Evolutionary conservation across 2,797 vertebrate genomes (phyloP).

Genomic region (Labroides dimidiatus): DNA sequence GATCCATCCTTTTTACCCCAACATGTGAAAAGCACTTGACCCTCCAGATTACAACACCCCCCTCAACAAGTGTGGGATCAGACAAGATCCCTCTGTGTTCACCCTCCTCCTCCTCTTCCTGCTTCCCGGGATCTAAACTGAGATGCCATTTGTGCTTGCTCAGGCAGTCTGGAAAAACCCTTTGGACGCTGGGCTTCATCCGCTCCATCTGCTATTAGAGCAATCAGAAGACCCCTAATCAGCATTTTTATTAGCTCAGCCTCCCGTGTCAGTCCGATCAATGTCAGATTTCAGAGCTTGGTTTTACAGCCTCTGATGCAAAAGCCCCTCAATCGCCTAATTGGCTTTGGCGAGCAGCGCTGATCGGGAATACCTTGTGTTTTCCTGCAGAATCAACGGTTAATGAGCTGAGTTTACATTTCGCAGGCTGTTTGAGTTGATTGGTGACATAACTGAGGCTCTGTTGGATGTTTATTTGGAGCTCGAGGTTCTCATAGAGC

Average conservation of each 20-base stretch:
- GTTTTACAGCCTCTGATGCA: conserved; percentile 22
- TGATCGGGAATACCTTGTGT: neutral
- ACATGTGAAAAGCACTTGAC: too few species aligned
- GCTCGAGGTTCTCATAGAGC: neutral
- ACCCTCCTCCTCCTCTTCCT: neutral
- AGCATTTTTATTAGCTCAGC: conserved; percentile 35
- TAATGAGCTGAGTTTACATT: conserved; percentile 39
- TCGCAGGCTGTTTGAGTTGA: neutral
- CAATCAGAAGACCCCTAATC: conserved; percentile 41
- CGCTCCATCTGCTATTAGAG: conserved; percentile 55
- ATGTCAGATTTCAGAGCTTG: conserved; percentile 23
- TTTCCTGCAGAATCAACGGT: conserved; percentile 39
- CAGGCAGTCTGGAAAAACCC: conserved; percentile 29
- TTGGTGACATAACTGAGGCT: neutral
- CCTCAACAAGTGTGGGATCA: neutral
- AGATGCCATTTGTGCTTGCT: conserved; percentile 48
- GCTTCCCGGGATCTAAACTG: neutral
- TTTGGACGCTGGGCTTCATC: neutral
- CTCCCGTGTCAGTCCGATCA: conserved; percentile 33
- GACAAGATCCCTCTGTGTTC: rapidly evolving
- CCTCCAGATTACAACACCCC: neutral
- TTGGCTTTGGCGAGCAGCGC: conserved; percentile 17
- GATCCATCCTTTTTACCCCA: too few species aligned
- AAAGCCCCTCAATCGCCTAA: conserved; percentile 37
- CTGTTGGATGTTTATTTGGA: conserved; percentile 19